Evolutionary conservation across 2,888 invertebrate genomes (phyloP).

Genomic region (Lamellibrachia satsuma): DNA sequence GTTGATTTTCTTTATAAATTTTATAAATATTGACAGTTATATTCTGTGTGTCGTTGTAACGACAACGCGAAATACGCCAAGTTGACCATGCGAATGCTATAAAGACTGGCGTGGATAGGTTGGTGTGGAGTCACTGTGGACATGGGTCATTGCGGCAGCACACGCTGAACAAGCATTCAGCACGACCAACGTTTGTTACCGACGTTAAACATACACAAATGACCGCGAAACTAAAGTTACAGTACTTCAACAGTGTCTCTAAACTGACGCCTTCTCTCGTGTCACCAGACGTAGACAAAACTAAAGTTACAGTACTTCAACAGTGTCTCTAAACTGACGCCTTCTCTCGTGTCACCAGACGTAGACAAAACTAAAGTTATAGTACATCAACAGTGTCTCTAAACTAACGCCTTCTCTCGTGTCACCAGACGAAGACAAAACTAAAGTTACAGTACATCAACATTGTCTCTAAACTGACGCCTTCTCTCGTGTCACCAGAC

Average conservation of each 20-base stretch:
- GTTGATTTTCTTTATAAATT: too few relatives aligned
- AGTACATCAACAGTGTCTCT: too few relatives aligned
- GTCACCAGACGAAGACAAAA: not conserved
- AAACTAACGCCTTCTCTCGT: not conserved
- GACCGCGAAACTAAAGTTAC: not conserved
- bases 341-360: too few relatives aligned
- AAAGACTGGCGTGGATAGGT: too few relatives aligned
- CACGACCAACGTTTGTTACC: not conserved
- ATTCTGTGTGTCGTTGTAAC: too few relatives aligned
- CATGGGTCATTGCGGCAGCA: not conserved
- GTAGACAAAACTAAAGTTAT: too few relatives aligned
- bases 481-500: too few relatives aligned
- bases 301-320: not conserved
- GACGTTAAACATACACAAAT: not conserved
- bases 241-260: not conserved
- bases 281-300: not conserved
- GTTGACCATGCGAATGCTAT: too few relatives aligned
- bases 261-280: not conserved
- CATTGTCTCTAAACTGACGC: not conserved
- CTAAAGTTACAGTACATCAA: not conserved
- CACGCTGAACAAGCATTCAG: not conserved
- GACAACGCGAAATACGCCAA: too few relatives aligned
- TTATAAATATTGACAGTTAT: too few relatives aligned
- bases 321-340: not conserved
- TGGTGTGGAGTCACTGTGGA: not conserved